These are phyloP conservation scores for Drosophila navojoa DNA, from an alignment of 1,140 invertebrate species.

Conservation along the genomic window DNA sequence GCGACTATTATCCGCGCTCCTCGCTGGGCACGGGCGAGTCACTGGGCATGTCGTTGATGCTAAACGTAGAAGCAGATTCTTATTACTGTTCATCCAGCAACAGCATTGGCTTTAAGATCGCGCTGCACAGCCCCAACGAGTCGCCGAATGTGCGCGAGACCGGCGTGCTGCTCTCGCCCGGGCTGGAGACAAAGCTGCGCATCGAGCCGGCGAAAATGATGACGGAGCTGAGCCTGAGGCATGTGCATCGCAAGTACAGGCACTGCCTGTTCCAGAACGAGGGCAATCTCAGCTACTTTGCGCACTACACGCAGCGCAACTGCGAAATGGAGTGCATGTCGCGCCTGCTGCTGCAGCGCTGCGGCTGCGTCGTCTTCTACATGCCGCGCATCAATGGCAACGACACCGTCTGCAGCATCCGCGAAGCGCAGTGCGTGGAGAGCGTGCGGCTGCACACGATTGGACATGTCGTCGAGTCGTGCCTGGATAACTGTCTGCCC, in stretches of 20 bases:
- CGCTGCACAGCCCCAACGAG: constrained; percentile 90
- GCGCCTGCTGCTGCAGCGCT: constrained; percentile 86
- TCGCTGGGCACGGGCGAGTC: constrained; percentile 86
- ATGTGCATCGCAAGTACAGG: constrained; percentile 87
- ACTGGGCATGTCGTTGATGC: constrained; percentile 88
- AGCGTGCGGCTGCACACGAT: constrained; percentile 53
- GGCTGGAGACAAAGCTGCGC: constrained; percentile 87
- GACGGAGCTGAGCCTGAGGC: constrained; percentile 85
- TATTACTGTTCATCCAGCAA: constrained; percentile 91
- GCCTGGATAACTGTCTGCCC: constrained; percentile 86
- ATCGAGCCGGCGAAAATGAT: constrained; percentile 88
- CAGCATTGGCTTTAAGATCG: constrained; percentile 89
- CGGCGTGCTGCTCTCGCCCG: constrained; percentile 88
- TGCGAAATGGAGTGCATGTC: constrained; percentile 90
- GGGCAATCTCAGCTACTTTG: constrained; percentile 86
- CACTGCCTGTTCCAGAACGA: constrained; percentile 90
- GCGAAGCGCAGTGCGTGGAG: constrained; percentile 57
- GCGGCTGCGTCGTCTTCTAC: constrained; percentile 88
- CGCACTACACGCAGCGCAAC: constrained; percentile 84
- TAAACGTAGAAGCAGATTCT: constrained; percentile 88
- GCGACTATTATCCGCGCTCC: constrained; percentile 86
- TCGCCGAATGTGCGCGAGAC: constrained; percentile 90
- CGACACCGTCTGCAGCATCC: constrained; percentile 62
- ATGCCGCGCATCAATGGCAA: constrained; percentile 85
- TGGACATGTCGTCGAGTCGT: constrained; percentile 49